Evolutionary conservation across 2,888 invertebrate genomes (phyloP), one percentile per base, ranked within the genome.

Genomic region (Caenorhabditis japonica): DNA sequence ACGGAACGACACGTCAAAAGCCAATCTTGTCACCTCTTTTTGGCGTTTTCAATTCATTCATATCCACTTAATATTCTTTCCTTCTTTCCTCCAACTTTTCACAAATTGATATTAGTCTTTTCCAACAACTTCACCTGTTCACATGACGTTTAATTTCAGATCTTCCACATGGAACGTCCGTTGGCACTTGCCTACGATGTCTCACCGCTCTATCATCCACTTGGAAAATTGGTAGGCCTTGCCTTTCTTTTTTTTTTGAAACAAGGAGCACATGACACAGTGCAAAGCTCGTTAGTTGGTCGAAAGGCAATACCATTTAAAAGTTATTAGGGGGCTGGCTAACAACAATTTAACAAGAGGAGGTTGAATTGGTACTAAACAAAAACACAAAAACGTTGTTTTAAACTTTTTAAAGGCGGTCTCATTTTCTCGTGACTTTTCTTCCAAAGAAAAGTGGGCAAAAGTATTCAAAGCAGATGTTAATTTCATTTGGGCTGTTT

Each of bases 41-140:
- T n/a, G n/a, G n/a, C n/a, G n/a, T n/a, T 64, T 56, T 46, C 49
- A 55, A 64, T 64, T 64, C 55, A 64, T 64, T 49, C n/a, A n/a
- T n/a, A 55, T 55, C 55, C 64, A 64, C 55, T 64, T 64, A 41
- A 23, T 49, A n/a, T 25, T 47, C 27, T 38, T 47, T 10, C 30
- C 30, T 30, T 10, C 30, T 7, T 10, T 10, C 30, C 30, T n/a
- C n/a, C n/a, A n/a, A n/a, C 62, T 25, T 33, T 47, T 34, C 19
- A 52, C 25, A 55, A 23, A 49, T 47, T 47, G 53, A 62, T 62
- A 55, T 49, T 64, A 39, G 55, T 39, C 39, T 64, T 46, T 51
- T 19, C 52, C 2, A 46, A 27, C 61, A 61, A 61, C 61, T 52
- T 36, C 33, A 10, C 44, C 15, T 19, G 15, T 34, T 23, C n/a